Evolutionary conservation across 2,797 vertebrate genomes (phyloP), one percentile per base, ranked within the genome.

Genomic region (Eospalax fontanierii): DNA sequence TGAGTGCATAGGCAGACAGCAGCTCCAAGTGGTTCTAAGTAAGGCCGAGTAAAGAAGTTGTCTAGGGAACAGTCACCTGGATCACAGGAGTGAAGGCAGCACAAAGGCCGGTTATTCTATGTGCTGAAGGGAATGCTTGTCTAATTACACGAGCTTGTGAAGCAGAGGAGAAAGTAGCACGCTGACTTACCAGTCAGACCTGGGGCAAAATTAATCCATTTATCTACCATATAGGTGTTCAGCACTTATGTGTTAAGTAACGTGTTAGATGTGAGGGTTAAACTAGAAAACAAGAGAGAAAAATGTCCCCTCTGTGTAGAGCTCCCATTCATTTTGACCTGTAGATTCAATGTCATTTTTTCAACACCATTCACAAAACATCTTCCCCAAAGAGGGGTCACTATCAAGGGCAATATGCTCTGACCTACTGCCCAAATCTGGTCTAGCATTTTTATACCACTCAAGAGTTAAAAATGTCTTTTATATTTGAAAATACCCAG

Each of bases 161-260:
- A 18, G 6, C 68, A 30, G 9, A 63, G 16, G 33, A 81, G 71
- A 85, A 76, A 46, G 57, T 30, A 68, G 73, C 26, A 40, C 35
- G 73, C 38, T 26, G 26, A 73, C 59, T 50, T 40, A 65, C 40
- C 18, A n/a, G 30, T 74, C 59, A 87, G n/a, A 59, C 46, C 16
- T 68, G 40, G 35, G 40, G 71, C 84, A 83, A 89, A 68, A 80
- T 57, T 7, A 35, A 80, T 89, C 80, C 6, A 75, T 87, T 95
- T 89, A 68, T 74, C 63, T 78, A 63, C 28, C 15, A 79, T 14
- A 24, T 43, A 18, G 57, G 38, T 90, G 38, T 65, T 71, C 74
- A 66, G 54, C 6, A 38, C 21, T 59, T 78, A 54, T 12, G 3
- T n/a, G 40, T 43, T 82, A 76, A 90, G 35, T 26, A n/a, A 22